Conservation (phyloP, 2,888 invertebrate species). For the Mimachlamys varia region DNA sequence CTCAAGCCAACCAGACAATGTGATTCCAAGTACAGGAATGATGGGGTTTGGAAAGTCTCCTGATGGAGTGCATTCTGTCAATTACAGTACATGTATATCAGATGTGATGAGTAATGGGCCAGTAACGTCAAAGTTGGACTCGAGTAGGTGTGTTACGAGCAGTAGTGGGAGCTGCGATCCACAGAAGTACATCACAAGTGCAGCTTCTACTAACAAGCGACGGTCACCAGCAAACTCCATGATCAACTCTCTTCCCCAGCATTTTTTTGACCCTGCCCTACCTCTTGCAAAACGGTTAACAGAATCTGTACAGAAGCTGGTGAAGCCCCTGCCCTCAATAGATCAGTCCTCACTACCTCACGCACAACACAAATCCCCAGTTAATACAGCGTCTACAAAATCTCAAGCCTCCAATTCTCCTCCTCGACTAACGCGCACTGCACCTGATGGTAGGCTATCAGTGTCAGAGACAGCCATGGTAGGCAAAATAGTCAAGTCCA, state of each 20-base stretch:
- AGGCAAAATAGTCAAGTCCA: neutral
- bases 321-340: conserved; percentile 68
- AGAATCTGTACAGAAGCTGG: conserved; percentile 76
- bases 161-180: conserved; percentile 12
- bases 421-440: conserved; percentile 41
- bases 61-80: neutral
- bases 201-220: conserved; percentile 48
- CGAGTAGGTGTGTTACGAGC: neutral
- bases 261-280: conserved; percentile 71
- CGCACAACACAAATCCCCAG: conserved; percentile 62
- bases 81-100: neutral
- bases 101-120: conserved; percentile 17
- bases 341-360: conserved; percentile 64
- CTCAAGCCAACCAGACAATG: neutral
- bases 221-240: conserved; percentile 72
- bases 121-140: neutral
- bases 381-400: conserved; percentile 57
- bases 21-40: neutral
- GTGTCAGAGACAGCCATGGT: neutral
- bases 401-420: conserved; percentile 50
- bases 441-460: neutral
- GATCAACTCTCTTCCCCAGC: conserved; percentile 63
- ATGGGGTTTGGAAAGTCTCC: neutral
- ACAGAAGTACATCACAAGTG: neutral
- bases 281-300: conserved; percentile 74